A percentile compares a stretch with the other conserved stretches of the same genome.
These are phyloP conservation scores for Galeopsomyia nigrocyanea DNA, from an alignment of 2,888 invertebrate species.

Conservation along the genomic window DNA sequence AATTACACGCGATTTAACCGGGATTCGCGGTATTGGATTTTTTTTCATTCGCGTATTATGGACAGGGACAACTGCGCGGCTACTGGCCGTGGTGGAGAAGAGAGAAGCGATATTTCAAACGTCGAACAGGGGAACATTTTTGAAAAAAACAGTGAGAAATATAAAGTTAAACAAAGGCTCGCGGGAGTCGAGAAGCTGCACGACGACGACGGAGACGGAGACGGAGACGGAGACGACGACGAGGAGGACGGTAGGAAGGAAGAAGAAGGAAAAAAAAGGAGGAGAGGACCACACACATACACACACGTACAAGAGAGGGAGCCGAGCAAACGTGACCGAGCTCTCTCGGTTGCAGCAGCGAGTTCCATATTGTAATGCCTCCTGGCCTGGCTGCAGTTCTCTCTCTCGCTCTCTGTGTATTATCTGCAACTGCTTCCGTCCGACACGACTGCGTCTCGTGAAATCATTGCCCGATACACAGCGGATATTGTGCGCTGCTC, in stretches of 20 bases:
- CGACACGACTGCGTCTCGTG: conserved; percentile 32
- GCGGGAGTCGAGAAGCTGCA: background rate
- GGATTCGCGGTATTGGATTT: no score
- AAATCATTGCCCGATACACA: background rate
- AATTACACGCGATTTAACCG: no score
- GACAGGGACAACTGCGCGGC: no score
- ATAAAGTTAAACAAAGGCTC: conserved; percentile 45
- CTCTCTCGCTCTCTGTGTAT: conserved; percentile 42
- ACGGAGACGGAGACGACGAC: background rate
- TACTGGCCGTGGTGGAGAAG: no score
- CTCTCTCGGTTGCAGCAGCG: conserved; percentile 52
- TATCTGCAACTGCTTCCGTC: conserved; percentile 55
- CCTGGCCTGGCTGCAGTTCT: conserved; percentile 62
- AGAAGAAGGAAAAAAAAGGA: conserved; percentile 49
- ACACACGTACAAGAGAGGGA: background rate
- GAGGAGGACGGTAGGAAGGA: conserved; percentile 32
- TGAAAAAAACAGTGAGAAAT: conserved; percentile 47
- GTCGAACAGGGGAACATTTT: conserved; percentile 24
- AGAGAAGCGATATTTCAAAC: conserved; percentile 33
- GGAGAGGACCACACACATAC: conserved; percentile 66
- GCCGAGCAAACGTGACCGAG: conserved; percentile 66
- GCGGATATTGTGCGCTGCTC: no score
- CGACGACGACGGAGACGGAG: no score
- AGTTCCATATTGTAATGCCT: conserved; percentile 67
- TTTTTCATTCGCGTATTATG: no score